Conservation (phyloP, 1,140 invertebrate species). For the Acromyrmex heyeri region DNA sequence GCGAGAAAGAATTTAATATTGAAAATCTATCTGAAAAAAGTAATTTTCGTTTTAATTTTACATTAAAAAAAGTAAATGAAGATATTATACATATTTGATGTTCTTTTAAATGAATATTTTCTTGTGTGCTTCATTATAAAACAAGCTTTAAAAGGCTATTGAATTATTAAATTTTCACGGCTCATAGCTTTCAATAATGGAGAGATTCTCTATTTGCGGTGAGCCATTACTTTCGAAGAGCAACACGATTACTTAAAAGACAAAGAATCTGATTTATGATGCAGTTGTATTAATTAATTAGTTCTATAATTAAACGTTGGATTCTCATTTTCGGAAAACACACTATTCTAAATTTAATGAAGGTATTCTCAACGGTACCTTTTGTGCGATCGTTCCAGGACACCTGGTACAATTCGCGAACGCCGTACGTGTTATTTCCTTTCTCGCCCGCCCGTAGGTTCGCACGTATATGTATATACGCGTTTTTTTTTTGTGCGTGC, state of each 20-base stretch:
- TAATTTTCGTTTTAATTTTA: background rate
- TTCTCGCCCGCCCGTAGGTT: conserved; percentile 54
- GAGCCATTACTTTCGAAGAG: background rate
- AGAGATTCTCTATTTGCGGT: background rate
- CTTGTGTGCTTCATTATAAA: background rate
- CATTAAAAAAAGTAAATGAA: background rate
- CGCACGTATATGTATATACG: conserved; percentile 41
- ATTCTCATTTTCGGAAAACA: background rate
- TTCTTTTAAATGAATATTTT: background rate
- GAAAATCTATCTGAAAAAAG: background rate
- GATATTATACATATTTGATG: background rate
- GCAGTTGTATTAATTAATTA: background rate
- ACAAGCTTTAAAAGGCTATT: background rate
- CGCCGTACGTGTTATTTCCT: conserved; percentile 64
- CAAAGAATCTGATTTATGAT: background rate
- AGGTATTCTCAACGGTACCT: background rate
- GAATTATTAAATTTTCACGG: background rate
- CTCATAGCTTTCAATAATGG: background rate
- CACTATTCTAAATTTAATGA: conserved; percentile 6
- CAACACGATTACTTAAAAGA: background rate
- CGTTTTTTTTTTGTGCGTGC: conserved; percentile 26
- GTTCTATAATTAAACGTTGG: background rate
- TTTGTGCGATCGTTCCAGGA: background rate
- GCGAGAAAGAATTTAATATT: background rate
- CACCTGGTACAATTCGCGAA: conserved; percentile 37